Conservation (phyloP, 2,888 invertebrate species). For the Shargacucullia verbasci region DNA sequence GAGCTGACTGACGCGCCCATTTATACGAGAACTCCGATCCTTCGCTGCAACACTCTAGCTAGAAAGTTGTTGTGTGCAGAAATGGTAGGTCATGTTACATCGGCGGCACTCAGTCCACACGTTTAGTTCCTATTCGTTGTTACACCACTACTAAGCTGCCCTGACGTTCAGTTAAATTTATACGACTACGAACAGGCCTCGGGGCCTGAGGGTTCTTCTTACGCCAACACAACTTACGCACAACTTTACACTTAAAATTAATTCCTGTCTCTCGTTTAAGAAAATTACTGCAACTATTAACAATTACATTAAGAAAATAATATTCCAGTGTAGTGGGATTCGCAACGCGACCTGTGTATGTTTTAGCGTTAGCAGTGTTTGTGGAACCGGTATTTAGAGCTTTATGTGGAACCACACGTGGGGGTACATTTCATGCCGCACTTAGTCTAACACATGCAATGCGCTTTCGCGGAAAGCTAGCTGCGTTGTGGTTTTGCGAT, state of each 20-base stretch:
- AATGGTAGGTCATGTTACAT: conserved; percentile 62
- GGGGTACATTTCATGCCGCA: conserved; percentile 70
- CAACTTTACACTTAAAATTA: conserved; percentile 65
- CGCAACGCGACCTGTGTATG: conserved; percentile 56
- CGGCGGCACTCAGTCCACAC: conserved; percentile 64
- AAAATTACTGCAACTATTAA: conserved; percentile 60
- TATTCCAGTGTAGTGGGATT: conserved; percentile 50
- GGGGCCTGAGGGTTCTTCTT: conserved; percentile 66
- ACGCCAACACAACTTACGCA: conserved; percentile 68
- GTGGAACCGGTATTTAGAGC: conserved; percentile 62
- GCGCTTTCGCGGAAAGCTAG: conserved; percentile 81
- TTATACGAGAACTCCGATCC: conserved; percentile 69
- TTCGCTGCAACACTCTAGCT: conserved; percentile 52
- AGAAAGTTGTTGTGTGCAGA: conserved; percentile 55
- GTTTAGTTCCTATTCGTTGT: conserved; percentile 72
- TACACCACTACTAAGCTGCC: conserved; percentile 68
- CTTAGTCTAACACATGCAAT: conserved; percentile 77
- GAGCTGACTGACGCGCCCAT: conserved; percentile 76
- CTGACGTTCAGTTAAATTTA: conserved; percentile 73
- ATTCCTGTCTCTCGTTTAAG: conserved; percentile 60
- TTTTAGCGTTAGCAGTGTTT: conserved; percentile 59
- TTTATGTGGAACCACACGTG: conserved; percentile 72
- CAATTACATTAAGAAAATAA: conserved; percentile 61
- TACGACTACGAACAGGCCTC: conserved; percentile 64
- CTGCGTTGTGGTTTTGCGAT: conserved; percentile 80